Evolutionary conservation across 2,113 vertebrate species (phyloP).

Genomic region (Prunella himalayana): DNA sequence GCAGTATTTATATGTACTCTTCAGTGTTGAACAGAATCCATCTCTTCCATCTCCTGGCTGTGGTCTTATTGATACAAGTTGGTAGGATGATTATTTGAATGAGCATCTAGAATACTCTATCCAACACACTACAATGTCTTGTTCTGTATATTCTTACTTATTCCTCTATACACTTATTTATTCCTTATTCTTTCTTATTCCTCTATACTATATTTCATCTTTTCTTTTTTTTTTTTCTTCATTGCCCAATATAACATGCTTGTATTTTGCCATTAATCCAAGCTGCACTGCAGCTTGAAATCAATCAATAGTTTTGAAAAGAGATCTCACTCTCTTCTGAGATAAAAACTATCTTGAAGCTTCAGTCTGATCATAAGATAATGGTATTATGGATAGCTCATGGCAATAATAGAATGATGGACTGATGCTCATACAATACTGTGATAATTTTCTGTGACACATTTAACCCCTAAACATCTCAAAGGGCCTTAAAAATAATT

Average conservation of each 20-base stretch:
- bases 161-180: background rate
- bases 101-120: background rate
- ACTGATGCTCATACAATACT: background rate
- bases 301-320: background rate
- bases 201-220: background rate
- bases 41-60: background rate
- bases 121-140: background rate
- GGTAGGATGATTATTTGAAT: background rate
- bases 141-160: background rate
- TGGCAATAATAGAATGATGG: background rate
- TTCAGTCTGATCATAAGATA: background rate
- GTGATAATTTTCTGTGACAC: background rate
- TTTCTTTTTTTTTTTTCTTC: background rate
- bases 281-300: background rate
- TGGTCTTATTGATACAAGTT: background rate
- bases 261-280: background rate
- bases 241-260: background rate
- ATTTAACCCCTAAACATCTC: background rate
- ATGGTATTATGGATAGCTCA: background rate
- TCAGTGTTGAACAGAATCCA: background rate
- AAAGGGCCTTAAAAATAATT: background rate
- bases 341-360: background rate
- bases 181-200: background rate
- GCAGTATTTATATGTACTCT: background rate
- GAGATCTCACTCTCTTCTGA: background rate